Evolutionary conservation across 1,140 invertebrate species (phyloP).

Genomic region (Muscidifurax raptorellus): DNA sequence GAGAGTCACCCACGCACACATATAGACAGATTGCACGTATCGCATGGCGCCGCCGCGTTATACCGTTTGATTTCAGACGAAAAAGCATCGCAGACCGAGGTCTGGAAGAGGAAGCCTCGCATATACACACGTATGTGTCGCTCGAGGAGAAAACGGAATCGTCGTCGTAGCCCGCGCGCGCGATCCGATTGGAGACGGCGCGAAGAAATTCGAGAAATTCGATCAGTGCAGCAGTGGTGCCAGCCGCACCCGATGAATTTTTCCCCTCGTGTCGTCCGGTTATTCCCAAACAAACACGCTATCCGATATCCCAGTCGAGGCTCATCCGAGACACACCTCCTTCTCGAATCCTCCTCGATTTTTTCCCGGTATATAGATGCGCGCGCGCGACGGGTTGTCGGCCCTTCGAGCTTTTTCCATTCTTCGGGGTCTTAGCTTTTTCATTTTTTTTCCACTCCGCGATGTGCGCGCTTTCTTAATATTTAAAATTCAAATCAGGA

Average conservation of each 20-base stretch:
- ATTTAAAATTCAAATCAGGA: conserved; percentile 42
- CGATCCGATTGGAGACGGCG: conserved; percentile 44
- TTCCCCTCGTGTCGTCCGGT: conserved; percentile 33
- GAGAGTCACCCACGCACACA: background rate
- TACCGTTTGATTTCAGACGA: background rate
- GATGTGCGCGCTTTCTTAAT: background rate
- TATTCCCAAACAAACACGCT: conserved; percentile 47
- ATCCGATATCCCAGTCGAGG: conserved; percentile 56
- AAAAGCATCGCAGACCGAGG: background rate
- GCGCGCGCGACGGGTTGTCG: conserved; percentile 18
- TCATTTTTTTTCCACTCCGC: conserved; percentile 4
- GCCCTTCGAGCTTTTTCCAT: background rate
- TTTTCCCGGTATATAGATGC: conserved; percentile 56
- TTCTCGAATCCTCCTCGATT: conserved; percentile 44
- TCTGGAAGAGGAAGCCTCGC: background rate
- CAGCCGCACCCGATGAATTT: conserved; percentile 38
- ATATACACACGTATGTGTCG: background rate
- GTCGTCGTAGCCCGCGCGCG: background rate
- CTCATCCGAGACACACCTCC: background rate
- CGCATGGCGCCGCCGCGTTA: too few species aligned
- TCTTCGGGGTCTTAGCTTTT: background rate
- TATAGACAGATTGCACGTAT: too few species aligned
- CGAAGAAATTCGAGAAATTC: conserved; percentile 65
- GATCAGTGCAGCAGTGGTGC: conserved; percentile 56
- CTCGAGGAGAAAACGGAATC: background rate